Evolutionary conservation across 2,888 invertebrate species (phyloP).

Genomic region (Andrena bucephala): DNA sequence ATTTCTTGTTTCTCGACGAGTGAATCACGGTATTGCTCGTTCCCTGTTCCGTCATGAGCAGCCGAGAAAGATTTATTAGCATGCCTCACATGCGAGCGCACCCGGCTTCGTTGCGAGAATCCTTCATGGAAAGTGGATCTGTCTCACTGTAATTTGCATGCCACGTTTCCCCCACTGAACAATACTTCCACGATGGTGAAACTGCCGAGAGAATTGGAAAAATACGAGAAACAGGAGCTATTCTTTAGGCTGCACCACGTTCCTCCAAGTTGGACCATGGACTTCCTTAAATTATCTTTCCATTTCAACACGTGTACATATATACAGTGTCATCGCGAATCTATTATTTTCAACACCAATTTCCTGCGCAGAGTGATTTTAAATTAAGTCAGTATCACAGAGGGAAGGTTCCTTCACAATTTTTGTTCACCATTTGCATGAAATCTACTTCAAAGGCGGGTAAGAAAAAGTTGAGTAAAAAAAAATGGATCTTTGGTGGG

Average conservation of each 20-base stretch:
- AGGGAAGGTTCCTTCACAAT: too few relatives aligned
- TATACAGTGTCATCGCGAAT: too few relatives aligned
- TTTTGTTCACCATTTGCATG: too few relatives aligned
- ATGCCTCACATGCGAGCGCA: slow-evolving; percentile 24
- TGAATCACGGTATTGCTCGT: slow-evolving; percentile 35
- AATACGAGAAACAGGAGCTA: background rate
- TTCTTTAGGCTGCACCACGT: background rate
- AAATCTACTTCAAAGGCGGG: too few relatives aligned
- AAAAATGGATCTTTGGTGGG: too few relatives aligned
- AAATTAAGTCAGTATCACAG: too few relatives aligned
- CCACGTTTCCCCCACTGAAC: background rate
- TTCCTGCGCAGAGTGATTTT: too few relatives aligned
- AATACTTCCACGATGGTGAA: slow-evolving; percentile 5
- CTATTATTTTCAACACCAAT: too few relatives aligned
- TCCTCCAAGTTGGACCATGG: too few relatives aligned
- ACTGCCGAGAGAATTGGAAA: background rate
- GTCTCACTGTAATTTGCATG: slow-evolving; percentile 25
- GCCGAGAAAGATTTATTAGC: slow-evolving; percentile 51
- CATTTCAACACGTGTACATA: too few relatives aligned
- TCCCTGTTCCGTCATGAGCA: slow-evolving; percentile 36
- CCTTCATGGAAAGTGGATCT: slow-evolving; percentile 27
- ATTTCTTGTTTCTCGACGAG: slow-evolving; percentile 32
- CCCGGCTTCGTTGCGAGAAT: slow-evolving; percentile 26
- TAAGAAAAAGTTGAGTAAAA: too few relatives aligned
- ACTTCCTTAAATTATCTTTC: too few relatives aligned